Evolutionary conservation across 2,113 vertebrate species (phyloP).

Genomic region (Galemys pyrenaicus): DNA sequence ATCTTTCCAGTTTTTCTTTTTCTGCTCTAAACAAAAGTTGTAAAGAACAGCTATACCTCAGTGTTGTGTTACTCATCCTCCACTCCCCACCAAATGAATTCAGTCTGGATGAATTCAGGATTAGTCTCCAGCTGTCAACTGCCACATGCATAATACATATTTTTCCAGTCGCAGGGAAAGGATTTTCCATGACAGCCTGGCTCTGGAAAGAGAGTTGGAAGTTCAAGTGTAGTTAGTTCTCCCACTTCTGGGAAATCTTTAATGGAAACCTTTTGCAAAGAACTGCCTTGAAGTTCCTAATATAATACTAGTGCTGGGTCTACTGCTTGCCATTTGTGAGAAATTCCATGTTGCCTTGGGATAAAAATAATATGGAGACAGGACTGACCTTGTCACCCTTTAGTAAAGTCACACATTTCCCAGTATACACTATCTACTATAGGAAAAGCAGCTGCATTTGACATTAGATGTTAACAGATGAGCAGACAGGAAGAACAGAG

Average conservation of each 20-base stretch:
- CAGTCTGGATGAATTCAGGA: conserved; percentile 39
- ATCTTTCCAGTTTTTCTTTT: not conserved
- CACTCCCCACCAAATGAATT: conserved; percentile 7
- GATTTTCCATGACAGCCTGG: conserved; percentile 37
- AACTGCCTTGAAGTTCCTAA: conserved; percentile 58
- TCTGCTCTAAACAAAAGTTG: not conserved
- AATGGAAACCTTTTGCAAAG: conserved; percentile 70
- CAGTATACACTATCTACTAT: conserved; percentile 32
- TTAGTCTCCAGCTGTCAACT: conserved; percentile 60
- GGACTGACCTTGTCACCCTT: conserved; percentile 46
- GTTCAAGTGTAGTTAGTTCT: conserved; percentile 1
- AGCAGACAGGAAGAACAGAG: conserved; percentile 1
- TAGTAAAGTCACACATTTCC: conserved; percentile 50
- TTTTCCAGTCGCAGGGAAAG: conserved; percentile 50
- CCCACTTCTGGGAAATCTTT: conserved; percentile 54
- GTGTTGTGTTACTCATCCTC: not conserved
- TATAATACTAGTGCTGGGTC: not conserved
- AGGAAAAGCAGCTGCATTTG: conserved; percentile 48
- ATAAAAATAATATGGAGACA: conserved; percentile 50
- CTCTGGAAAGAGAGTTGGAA: conserved; percentile 58
- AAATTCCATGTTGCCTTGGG: conserved; percentile 47
- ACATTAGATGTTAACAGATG: conserved; percentile 23
- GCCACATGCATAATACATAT: conserved; percentile 44
- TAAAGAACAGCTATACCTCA: not conserved
- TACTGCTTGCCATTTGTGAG: conserved; percentile 26